These are phyloP conservation scores for Pseudoips prasinana DNA, from an alignment of 2,888 invertebrate genomes.

Conservation along the genomic window DNA sequence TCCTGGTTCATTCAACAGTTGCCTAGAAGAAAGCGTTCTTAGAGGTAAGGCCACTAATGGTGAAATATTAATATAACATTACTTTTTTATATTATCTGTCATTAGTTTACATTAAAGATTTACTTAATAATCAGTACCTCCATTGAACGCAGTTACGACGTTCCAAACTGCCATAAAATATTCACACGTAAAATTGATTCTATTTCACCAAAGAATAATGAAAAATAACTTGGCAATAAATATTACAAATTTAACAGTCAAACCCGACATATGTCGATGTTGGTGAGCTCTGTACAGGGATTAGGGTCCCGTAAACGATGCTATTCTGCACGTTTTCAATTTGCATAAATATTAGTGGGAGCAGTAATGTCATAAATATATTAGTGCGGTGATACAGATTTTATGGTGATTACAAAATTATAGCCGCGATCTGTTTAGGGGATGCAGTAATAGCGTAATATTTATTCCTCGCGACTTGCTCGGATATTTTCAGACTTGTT, in stretches of 20 bases:
- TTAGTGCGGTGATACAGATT: constrained; percentile 79
- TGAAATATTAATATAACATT: no score
- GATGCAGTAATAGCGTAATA: constrained; percentile 45
- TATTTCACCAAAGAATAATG: not conserved
- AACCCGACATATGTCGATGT: constrained; percentile 60
- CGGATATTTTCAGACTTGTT: constrained; percentile 14
- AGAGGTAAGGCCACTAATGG: no score
- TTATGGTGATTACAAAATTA: constrained; percentile 80
- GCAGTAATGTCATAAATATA: constrained; percentile 78
- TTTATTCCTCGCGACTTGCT: constrained; percentile 25
- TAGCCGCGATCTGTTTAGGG: constrained; percentile 54
- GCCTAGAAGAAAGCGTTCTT: no score
- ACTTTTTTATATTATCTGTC: no score
- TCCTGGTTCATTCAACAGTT: no score
- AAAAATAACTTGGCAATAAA: constrained; percentile 2
- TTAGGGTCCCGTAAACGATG: constrained; percentile 72
- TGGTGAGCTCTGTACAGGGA: constrained; percentile 48
- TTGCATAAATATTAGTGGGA: constrained; percentile 81
- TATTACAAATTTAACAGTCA: constrained; percentile 32
- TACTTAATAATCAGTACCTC: no score
- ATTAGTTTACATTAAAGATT: no score
- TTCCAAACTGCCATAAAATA: no score
- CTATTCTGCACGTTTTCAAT: constrained; percentile 78
- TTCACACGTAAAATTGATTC: not conserved
- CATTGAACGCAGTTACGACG: no score